A percentile compares a stretch with the other conserved stretches of the same genome.
These are phyloP conservation scores for Rhagonycha fulva DNA, from an alignment of 2,888 invertebrate species.

Conservation along the genomic window DNA sequence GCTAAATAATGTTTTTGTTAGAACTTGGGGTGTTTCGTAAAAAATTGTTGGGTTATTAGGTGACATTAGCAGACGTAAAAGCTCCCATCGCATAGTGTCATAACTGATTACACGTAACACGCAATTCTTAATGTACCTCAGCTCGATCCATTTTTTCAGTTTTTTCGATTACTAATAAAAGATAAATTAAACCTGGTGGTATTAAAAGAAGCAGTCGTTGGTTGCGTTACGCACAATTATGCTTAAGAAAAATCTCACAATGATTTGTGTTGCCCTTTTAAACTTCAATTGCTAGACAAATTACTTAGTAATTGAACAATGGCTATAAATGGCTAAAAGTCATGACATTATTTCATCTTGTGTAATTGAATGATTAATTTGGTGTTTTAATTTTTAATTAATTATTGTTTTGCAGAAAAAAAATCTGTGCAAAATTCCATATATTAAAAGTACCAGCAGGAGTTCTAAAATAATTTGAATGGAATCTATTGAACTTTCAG, in stretches of 20 bases:
- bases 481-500: not conserved
- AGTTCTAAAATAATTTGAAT: not conserved
- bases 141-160: not conserved
- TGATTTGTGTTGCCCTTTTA: not conserved
- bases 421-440: not conserved
- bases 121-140: conserved; percentile 34
- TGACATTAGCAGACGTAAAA: conserved; percentile 36
- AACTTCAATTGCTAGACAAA: not conserved
- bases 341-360: not conserved
- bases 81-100: conserved; percentile 35
- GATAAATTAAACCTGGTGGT: not conserved
- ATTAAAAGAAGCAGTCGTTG: not conserved
- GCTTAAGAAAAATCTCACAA: not conserved
- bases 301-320: not conserved
- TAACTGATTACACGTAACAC: conserved; percentile 34
- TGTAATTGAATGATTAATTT: not conserved
- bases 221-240: not conserved
- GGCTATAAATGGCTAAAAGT: not conserved
- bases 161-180: not conserved
- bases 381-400: not conserved
- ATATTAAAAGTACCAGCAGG: not conserved
- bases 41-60: conserved; percentile 31
- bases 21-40: conserved; percentile 7
- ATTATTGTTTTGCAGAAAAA: not conserved
- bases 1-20: conserved; percentile 7